These are phyloP conservation scores for Campylomormyrus numenius DNA, from an alignment of 2,113 vertebrate species.

Conservation along the genomic window DNA sequence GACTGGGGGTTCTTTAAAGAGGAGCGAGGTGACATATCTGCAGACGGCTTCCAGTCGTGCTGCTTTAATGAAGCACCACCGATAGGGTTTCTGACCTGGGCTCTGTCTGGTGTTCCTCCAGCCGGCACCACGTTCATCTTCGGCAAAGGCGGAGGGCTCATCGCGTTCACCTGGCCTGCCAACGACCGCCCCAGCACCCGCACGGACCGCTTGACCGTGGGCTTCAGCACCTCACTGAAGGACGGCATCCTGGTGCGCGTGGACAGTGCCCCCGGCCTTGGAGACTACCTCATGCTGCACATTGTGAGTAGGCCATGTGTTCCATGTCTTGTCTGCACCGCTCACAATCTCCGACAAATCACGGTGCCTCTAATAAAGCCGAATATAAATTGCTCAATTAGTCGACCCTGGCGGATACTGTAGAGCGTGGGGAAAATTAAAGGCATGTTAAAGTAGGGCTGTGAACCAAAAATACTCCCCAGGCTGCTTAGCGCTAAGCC, in stretches of 20 bases:
- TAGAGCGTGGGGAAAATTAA: neutral
- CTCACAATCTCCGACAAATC: neutral
- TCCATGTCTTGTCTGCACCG: neutral
- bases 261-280: slow-evolving; percentile 89
- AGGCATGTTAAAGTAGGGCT: neutral
- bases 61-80: neutral
- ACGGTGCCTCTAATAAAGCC: neutral
- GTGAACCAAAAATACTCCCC: neutral
- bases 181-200: slow-evolving; percentile 94
- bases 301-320: slow-evolving; percentile 73
- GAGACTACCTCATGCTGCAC: slow-evolving; percentile 94
- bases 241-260: slow-evolving; percentile 92
- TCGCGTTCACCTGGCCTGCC: slow-evolving; percentile 87
- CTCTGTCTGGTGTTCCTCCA: slow-evolving; percentile 62
- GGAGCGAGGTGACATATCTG: neutral
- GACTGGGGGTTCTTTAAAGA: neutral
- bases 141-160: slow-evolving; percentile 91
- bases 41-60: neutral
- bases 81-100: slow-evolving; percentile 71
- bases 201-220: slow-evolving; percentile 82
- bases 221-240: slow-evolving; percentile 76
- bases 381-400: neutral
- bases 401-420: neutral
- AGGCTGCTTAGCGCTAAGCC: neutral
- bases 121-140: slow-evolving; percentile 96